Conservation (phyloP, 1,140 invertebrate species). For the Mizuhopecten yessoensis region DNA sequence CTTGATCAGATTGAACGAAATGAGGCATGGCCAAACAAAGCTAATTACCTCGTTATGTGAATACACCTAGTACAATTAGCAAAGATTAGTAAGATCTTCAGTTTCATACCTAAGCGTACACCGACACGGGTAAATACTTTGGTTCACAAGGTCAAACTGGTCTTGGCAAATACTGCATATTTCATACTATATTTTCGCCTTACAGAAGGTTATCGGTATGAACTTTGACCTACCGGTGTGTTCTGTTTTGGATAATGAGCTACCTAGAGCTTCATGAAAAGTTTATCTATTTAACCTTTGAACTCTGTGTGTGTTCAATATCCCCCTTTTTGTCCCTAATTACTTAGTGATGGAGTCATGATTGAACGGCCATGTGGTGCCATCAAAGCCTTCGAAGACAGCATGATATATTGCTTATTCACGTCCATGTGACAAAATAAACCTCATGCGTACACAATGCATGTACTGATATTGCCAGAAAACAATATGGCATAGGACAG, state of each 20-base stretch:
- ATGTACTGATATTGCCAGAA: background rate
- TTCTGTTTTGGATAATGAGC: conserved; percentile 15
- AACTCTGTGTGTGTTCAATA: background rate
- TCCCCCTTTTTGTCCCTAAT: background rate
- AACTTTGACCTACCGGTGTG: conserved; percentile 2
- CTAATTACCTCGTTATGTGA: conserved; percentile 33
- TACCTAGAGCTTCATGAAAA: background rate
- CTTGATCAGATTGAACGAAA: background rate
- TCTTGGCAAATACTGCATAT: background rate
- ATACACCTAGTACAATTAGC: background rate
- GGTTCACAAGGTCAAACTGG: background rate
- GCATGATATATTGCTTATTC: background rate
- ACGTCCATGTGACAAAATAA: background rate
- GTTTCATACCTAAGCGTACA: conserved; percentile 30
- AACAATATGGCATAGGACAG: no score
- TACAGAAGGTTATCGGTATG: background rate
- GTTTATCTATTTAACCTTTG: conserved; percentile 18
- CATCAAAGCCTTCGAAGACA: conserved; percentile 14
- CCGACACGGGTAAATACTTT: background rate
- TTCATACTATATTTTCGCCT: background rate
- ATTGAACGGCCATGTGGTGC: conserved; percentile 29
- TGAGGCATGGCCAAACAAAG: conserved; percentile 24
- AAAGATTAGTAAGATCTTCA: conserved; percentile 6
- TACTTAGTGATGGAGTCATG: background rate
- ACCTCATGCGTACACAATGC: background rate